Percentiles rank a stretch among this genome's conserved stretches.
These are phyloP conservation scores for Bombus terrestris DNA, from an alignment of 1,140 invertebrate genomes.

Conservation along the genomic window DNA sequence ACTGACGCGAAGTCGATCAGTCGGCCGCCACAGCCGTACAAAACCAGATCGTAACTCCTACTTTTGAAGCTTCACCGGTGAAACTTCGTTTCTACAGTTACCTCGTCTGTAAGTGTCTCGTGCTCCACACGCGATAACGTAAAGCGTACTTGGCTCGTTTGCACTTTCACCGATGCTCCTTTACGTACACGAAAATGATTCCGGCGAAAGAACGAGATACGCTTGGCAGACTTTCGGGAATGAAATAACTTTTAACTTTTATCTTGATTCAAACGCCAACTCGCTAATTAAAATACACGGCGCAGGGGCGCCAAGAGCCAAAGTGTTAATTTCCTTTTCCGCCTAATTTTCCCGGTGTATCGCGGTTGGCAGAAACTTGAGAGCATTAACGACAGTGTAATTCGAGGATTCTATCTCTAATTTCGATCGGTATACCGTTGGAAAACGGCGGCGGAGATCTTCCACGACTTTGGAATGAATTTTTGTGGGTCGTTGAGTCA, in stretches of 20 bases:
- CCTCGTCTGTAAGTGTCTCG: not conserved
- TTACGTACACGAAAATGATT: not conserved
- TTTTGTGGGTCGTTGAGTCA: too few relatives aligned
- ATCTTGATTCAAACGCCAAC: not conserved
- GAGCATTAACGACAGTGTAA: not conserved
- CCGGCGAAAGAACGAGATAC: not conserved
- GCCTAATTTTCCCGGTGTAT: not conserved
- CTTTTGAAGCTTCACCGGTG: not conserved
- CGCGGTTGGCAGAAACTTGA: not conserved
- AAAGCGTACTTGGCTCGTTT: not conserved
- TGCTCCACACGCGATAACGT: too few relatives aligned
- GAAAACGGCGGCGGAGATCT: too few relatives aligned
- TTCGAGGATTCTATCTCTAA: not conserved
- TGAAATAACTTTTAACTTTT: not conserved
- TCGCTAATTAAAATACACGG: slow-evolving; percentile 8
- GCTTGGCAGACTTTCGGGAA: not conserved
- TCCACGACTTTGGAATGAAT: not conserved
- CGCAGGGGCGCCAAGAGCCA: not conserved
- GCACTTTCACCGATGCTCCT: not conserved
- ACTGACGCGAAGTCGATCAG: not conserved
- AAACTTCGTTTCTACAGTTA: not conserved
- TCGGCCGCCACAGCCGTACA: too few relatives aligned
- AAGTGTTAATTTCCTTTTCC: not conserved
- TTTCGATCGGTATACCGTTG: not conserved
- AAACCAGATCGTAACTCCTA: not conserved